Evolutionary conservation across 1,140 invertebrate genomes (phyloP).

Genomic region (Xylocopa sonorina): DNA sequence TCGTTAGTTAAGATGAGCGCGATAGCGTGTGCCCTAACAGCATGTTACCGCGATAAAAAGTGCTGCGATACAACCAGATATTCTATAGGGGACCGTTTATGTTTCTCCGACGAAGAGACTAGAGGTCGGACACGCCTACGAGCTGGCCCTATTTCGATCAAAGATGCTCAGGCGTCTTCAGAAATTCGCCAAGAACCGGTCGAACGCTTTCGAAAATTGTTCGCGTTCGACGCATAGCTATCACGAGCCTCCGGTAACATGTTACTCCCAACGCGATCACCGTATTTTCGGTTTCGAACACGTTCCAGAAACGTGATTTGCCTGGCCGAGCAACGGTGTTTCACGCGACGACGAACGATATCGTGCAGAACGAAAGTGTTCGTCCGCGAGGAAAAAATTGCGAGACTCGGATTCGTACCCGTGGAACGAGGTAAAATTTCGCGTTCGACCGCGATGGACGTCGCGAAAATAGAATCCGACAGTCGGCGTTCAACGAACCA

Average conservation of each 20-base stretch:
- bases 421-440: background rate
- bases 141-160: slow-evolving; percentile 49
- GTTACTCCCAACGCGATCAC: background rate
- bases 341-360: no score
- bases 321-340: no score
- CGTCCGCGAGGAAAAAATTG: no score
- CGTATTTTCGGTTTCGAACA: background rate
- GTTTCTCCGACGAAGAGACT: background rate
- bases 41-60: background rate
- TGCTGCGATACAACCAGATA: background rate
- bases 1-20: slow-evolving; percentile 14
- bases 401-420: background rate
- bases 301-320: no score
- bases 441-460: background rate
- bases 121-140: slow-evolving; percentile 49
- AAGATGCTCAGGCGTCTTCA: background rate
- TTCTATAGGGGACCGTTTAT: slow-evolving; percentile 19
- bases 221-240: background rate
- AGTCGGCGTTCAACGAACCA: slow-evolving; percentile 26
- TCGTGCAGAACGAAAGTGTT: no score
- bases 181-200: slow-evolving; percentile 4
- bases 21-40: background rate
- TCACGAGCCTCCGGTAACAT: background rate
- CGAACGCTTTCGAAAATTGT: slow-evolving; percentile 5
- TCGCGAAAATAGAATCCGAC: background rate